Base-by-base conservation (phyloP, 2,797 vertebrate genomes). In the Psittacula echo region DNA sequence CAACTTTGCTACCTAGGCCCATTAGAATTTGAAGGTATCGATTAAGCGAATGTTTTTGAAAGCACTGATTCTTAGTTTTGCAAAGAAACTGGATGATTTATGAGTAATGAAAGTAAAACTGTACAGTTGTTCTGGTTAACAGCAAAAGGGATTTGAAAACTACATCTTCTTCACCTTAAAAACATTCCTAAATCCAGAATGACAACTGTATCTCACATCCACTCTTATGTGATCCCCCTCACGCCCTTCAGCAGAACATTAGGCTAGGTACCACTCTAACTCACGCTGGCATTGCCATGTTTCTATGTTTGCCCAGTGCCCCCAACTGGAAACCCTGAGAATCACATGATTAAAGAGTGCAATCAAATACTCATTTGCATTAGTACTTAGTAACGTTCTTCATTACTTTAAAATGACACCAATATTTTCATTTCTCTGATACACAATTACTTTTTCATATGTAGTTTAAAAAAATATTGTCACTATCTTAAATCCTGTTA, bases 271-370 rank as follows among this genome's bases (percentile, higher is more conserved):
- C 7, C 2, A 24, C 13, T 10, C 50, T 71, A 50, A 1, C 32
- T 42, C 10, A 0, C 0, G 2, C 11, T 3, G 41, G 34, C 56
- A 8, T 13, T 65, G 51, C 61, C 65, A 42, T 30, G 19, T 78
- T 95, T 93, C 58, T 34, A 1, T 68, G 94, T 65, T 85, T 95
- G 84, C 45, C 48, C 84, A 95, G 78, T 95, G 95, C 94, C 96
- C 94, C 90, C 96, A 93, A 0, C 95, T 94, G 96, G 96, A 93
- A 45, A 68, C 45, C 50, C 58, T 30, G 89, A 92, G 92, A 95
- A 95, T 80, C 72, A 91, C 60, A 74, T 5, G 16, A 54, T 72
- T n/a, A 65, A 71, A 72, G 27, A 4, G 24, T 4, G 45, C 21
- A 20, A 4, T 16, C 30, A 60, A 37, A 22, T 23, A 26, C 7